These are phyloP conservation scores for Drosophila longiperda DNA, from an alignment of 2,888 invertebrate species.

Conservation along the genomic window DNA sequence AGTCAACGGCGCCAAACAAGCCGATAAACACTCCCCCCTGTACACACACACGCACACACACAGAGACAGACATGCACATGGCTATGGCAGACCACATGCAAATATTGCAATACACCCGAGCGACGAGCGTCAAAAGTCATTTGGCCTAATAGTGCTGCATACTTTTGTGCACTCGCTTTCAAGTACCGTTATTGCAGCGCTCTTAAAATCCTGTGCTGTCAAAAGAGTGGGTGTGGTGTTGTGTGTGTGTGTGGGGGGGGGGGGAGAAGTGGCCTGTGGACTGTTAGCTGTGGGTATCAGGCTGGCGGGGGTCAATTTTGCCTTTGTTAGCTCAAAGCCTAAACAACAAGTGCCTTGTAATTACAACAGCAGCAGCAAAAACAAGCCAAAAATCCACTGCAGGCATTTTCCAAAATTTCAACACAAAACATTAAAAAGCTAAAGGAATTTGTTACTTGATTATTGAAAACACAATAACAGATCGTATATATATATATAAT, in stretches of 20 bases:
- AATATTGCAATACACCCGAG: constrained; percentile 59
- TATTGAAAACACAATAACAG: not conserved
- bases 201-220: constrained; percentile 42
- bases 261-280: not conserved
- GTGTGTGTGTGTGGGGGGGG: not conserved
- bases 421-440: not conserved
- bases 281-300: not conserved
- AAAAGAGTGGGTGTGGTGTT: not conserved
- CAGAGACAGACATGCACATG: constrained; percentile 4
- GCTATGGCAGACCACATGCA: constrained; percentile 40
- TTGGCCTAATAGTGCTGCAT: constrained; percentile 70
- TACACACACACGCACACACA: not conserved
- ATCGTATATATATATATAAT: not conserved
- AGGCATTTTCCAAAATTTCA: constrained; percentile 14
- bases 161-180: constrained; percentile 65
- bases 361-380: constrained; percentile 49
- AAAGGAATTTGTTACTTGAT: not conserved
- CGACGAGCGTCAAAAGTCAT: constrained; percentile 64
- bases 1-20: constrained; percentile 40
- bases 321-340: constrained; percentile 60
- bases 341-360: constrained; percentile 69
- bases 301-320: not conserved
- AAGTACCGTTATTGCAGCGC: constrained; percentile 70
- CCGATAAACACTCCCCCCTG: constrained; percentile 48
- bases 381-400: constrained; percentile 25